These are phyloP conservation scores for Collichthys lucidus DNA, from an alignment of 2,113 vertebrate genomes.

Conservation along the genomic window DNA sequence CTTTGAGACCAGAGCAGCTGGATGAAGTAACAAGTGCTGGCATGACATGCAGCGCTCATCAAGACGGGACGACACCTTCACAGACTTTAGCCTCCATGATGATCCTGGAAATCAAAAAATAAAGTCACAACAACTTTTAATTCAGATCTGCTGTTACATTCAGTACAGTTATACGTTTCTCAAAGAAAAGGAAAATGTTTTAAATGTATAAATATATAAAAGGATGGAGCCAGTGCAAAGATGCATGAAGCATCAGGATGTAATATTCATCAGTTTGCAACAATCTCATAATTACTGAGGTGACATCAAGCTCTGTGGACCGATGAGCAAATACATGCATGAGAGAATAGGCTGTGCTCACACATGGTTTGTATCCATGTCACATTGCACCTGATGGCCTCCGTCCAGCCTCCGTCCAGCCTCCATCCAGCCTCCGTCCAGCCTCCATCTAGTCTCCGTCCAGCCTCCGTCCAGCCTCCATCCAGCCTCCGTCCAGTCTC, in stretches of 20 bases:
- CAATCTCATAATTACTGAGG: too few relatives aligned
- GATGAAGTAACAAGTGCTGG: slow-evolving; percentile 14
- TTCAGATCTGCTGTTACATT: too few relatives aligned
- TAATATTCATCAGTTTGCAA: too few relatives aligned
- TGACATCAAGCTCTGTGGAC: too few relatives aligned
- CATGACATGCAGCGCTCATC: background rate
- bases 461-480: background rate
- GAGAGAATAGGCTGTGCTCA: background rate
- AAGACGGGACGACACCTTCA: background rate
- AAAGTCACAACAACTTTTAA: too few relatives aligned
- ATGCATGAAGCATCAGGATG: too few relatives aligned
- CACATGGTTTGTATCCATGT: slow-evolving; percentile 13
- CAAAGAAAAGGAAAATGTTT: too few relatives aligned
- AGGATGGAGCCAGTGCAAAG: too few relatives aligned
- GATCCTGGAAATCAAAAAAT: too few relatives aligned
- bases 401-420: background rate
- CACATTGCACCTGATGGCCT: slow-evolving; percentile 29
- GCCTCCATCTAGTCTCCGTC: background rate
- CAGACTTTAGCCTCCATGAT: background rate
- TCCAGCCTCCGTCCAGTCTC: background rate
- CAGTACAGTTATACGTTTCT: too few relatives aligned
- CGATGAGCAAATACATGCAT: background rate
- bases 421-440: background rate
- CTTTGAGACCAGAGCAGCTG: background rate
- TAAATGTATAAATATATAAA: too few relatives aligned